Evolutionary conservation across 1,140 invertebrate species (phyloP).

Genomic region (Lordiphosa mommai): DNA sequence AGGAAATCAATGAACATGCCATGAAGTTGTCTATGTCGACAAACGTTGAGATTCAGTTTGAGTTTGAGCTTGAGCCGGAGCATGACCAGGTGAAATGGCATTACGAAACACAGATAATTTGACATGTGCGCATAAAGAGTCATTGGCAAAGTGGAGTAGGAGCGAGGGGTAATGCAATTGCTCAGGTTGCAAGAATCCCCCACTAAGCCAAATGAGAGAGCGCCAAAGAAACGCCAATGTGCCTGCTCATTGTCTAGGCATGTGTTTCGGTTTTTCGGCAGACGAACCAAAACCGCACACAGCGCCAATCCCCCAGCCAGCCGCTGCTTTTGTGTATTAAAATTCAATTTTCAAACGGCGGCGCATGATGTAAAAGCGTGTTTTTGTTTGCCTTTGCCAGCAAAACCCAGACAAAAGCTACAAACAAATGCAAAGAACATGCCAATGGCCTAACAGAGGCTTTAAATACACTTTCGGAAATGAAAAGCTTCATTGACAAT

Average conservation of each 20-base stretch:
- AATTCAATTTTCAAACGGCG: slow-evolving; percentile 59
- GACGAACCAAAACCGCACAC: too few species aligned
- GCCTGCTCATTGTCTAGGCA: slow-evolving; percentile 17
- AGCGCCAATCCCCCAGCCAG: slow-evolving; percentile 10
- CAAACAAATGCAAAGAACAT: slow-evolving; percentile 15
- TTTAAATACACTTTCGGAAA: background rate
- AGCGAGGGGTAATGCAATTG: slow-evolving; percentile 36
- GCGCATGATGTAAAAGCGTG: slow-evolving; percentile 46
- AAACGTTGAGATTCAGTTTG: slow-evolving; percentile 19
- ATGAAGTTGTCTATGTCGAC: slow-evolving; percentile 34
- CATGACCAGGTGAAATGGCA: slow-evolving; percentile 18
- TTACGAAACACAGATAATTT: slow-evolving; percentile 37
- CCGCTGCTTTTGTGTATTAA: slow-evolving; percentile 58
- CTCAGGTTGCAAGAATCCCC: background rate
- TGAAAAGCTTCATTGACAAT: too few species aligned
- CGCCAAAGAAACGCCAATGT: slow-evolving; percentile 14
- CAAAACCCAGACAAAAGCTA: slow-evolving; percentile 26
- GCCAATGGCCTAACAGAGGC: background rate
- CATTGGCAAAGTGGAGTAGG: background rate
- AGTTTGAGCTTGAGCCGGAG: background rate
- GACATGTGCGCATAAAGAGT: background rate
- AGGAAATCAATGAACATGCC: slow-evolving; percentile 47
- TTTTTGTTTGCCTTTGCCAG: slow-evolving; percentile 46
- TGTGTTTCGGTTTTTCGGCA: background rate
- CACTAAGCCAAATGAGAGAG: slow-evolving; percentile 51